phyloP scores from a whole-genome alignment of 2,113 vertebrate genomes.

The Hippocampus mohnikei region DNA sequence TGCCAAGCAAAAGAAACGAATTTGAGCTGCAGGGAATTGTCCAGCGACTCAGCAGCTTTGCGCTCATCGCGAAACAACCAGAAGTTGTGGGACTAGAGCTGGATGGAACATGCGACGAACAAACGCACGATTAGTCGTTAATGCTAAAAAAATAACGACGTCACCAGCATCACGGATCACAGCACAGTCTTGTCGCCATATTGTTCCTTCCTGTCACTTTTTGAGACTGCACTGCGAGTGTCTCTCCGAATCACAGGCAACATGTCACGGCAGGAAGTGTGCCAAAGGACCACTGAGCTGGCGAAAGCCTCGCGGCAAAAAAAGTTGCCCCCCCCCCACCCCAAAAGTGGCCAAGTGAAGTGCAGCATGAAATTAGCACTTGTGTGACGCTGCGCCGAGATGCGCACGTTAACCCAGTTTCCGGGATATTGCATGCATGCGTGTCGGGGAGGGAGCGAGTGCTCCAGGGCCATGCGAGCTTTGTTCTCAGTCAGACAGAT shows the following conservation, averaged over 20 bases:
- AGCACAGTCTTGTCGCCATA: neutral
- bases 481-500: conserved; percentile 42
- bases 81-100: neutral
- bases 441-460: conserved; percentile 7
- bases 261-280: conserved; percentile 46
- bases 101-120: no score
- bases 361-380: conserved; percentile 54
- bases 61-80: neutral
- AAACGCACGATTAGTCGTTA: no score
- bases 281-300: conserved; percentile 55
- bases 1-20: neutral
- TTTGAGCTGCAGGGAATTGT: neutral
- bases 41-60: neutral
- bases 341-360: conserved; percentile 10
- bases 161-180: no score
- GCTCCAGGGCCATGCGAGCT: conserved; percentile 22
- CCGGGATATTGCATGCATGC: neutral
- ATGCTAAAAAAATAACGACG: no score
- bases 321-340: neutral
- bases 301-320: conserved; percentile 23
- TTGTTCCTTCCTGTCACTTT: neutral
- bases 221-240: neutral
- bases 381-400: conserved; percentile 37
- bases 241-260: neutral
- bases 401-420: conserved; percentile 61